Evolutionary conservation across 2,113 vertebrate genomes (phyloP).

Genomic region (Electrona antarctica): DNA sequence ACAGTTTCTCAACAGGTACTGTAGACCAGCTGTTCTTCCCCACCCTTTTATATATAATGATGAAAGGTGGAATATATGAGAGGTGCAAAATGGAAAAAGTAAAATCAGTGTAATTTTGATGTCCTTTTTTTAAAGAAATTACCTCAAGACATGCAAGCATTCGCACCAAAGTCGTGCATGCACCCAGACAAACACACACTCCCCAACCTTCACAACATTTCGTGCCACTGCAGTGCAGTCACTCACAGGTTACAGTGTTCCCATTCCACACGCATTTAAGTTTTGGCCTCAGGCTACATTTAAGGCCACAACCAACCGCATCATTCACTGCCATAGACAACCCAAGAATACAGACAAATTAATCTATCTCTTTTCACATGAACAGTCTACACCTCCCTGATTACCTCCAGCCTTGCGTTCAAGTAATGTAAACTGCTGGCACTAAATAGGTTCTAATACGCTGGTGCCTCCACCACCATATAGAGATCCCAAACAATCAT

Average conservation of each 20-base stretch:
- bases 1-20: neutral
- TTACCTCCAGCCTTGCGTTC: conserved; percentile 51
- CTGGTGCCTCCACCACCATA: neutral
- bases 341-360: conserved; percentile 42
- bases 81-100: neutral
- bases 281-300: conserved; percentile 34
- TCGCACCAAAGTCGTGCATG: neutral
- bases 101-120: neutral
- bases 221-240: conserved; percentile 11
- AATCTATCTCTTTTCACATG: conserved; percentile 63
- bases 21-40: neutral
- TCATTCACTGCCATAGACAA: conserved; percentile 10
- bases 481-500: conserved; percentile 17
- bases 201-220: conserved; percentile 16
- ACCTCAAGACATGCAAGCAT: neutral
- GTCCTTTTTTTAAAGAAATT: too few relatives aligned
- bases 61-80: neutral
- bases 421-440: conserved; percentile 41
- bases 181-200: conserved; percentile 29
- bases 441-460: conserved; percentile 69
- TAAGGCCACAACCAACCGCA: conserved; percentile 40
- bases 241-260: conserved; percentile 45
- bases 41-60: neutral
- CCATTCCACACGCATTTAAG: conserved; percentile 45
- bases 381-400: conserved; percentile 42